Conservation (phyloP, 2,113 vertebrate genomes). For the Phyllostomus hastatus region DNA sequence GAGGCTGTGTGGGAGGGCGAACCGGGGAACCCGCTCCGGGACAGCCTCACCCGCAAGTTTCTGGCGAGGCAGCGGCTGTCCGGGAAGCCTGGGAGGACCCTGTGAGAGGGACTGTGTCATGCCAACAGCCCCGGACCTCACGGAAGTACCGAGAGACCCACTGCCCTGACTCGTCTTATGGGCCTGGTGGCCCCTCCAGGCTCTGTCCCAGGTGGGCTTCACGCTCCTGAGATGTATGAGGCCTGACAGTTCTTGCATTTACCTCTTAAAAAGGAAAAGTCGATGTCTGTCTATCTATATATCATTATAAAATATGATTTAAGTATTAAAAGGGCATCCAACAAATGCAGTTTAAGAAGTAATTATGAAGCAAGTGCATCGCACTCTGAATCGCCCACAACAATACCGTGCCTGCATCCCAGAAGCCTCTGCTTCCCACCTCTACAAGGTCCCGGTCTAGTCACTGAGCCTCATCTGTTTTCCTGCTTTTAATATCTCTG, state of each 20-base stretch:
- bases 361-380: not conserved
- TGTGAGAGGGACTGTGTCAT: not conserved
- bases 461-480: no score
- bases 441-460: not conserved
- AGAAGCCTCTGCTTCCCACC: not conserved
- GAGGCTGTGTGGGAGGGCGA: no score
- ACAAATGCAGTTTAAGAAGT: not conserved
- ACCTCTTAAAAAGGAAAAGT: not conserved
- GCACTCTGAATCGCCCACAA: not conserved
- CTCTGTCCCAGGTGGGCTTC: not conserved
- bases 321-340: not conserved
- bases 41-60: not conserved
- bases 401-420: no score
- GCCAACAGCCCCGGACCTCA: not conserved
- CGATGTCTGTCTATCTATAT: no score
- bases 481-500: not conserved
- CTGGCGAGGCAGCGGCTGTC: not conserved
- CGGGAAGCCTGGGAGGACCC: not conserved
- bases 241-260: not conserved
- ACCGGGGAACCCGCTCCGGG: not conserved
- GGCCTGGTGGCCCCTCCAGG: not conserved
- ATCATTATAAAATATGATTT: not conserved
- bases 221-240: not conserved
- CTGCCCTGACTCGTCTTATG: not conserved
- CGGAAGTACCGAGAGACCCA: not conserved